Base-by-base conservation (phyloP, 2,113 vertebrate genomes). In the Loxodonta africana region DNA sequence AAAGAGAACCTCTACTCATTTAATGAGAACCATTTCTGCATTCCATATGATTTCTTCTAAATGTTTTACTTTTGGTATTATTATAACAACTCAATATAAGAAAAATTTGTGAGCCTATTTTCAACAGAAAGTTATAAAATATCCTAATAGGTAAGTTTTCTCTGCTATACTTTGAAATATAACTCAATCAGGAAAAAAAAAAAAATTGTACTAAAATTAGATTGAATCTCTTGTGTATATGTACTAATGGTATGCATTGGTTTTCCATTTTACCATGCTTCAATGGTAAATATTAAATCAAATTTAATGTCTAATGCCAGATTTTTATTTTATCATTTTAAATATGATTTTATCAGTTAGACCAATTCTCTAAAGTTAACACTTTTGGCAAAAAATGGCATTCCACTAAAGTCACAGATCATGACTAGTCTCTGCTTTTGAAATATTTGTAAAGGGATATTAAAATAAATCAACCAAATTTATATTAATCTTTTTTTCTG, bases 311-410 rank as follows among this genome's bases (percentile, higher is more conserved):
- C 1, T 26, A 90, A 14, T 21, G 73, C 71, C 92, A 92, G 2
- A 6, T 65, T 96, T 97, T 95, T 85, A 77, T 85, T 15, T 93
- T 95, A 86, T 94, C 96, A 90, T 95, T 97, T 97, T 30, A 91
- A 76, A 25, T 7, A 15, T 71, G 67, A 18, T 93, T 96, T 97
- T 14, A 94, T 97, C 97, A 92, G 21, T 84, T 97, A 8, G 18
- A 95, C 23, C 0, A 4, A 91, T n/a, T 73, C 37, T 91, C 37
- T 85, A 93, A 71, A 48, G 48, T 48, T 48, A 48, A 48, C 10
- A 48, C 48, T 48, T 48, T 6, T 48, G 48, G 10, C 48, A 8
- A 48, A 48, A 48, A 48, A 48, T 48, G 48, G 48, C 10, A 48
- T 48, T 48, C 48, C 48, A 48, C 10, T 10, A 48, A 48, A 48